Evolutionary conservation across 2,797 vertebrate species (phyloP).

Genomic region (Pogoniulus pusillus): DNA sequence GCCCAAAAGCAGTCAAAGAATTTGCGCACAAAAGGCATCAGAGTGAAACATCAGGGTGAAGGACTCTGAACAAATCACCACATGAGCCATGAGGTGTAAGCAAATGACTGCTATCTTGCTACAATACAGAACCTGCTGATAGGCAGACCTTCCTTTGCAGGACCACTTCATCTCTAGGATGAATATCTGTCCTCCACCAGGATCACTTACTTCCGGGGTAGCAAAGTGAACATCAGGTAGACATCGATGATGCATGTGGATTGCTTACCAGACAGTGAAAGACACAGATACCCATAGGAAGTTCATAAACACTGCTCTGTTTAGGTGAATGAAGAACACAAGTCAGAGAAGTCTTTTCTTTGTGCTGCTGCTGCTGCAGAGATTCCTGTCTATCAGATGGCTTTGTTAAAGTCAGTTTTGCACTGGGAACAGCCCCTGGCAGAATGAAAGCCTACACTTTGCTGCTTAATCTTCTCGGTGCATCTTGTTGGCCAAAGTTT

Average conservation of each 20-base stretch:
- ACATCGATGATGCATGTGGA: not conserved
- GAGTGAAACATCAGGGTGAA: not conserved
- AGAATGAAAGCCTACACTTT: not conserved
- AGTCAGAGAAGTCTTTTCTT: not conserved
- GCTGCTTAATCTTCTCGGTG: not conserved
- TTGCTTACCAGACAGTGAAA: not conserved
- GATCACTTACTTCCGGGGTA: not conserved
- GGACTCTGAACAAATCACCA: not conserved
- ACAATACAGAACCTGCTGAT: not conserved
- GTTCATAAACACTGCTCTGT: not conserved
- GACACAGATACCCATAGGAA: not conserved
- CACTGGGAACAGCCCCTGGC: not conserved
- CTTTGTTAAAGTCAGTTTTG: not conserved
- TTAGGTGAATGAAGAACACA: not conserved
- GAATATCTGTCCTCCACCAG: not conserved
- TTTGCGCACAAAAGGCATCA: not conserved
- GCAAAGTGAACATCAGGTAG: not conserved
- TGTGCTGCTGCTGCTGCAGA: not conserved
- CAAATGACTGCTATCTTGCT: not conserved
- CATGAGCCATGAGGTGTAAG: not conserved
- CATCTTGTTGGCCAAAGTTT: not conserved
- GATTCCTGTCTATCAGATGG: not conserved
- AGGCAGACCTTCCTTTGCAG: not conserved
- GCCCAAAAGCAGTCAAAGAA: not conserved
- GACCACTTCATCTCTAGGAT: not conserved